Base-by-base conservation (phyloP, 2,797 vertebrate species). In the Pipistrellus nathusii region DNA sequence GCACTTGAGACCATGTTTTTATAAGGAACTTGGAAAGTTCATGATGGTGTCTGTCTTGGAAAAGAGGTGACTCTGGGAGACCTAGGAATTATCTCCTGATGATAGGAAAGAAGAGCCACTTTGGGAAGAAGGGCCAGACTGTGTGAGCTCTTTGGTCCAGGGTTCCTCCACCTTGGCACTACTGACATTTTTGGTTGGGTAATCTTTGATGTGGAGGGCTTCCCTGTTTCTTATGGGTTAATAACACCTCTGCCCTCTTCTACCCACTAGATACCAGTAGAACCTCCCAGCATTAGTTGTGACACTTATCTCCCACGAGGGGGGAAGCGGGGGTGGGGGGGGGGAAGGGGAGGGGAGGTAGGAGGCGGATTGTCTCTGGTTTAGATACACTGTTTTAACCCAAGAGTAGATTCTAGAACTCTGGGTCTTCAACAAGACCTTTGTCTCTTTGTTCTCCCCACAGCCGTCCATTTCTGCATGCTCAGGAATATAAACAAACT, bases 321-420 rank as follows among this genome's bases (percentile, higher is more conserved):
- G 62, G 6, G 11, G 11, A 55, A 76, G 4, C 3, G 51, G 51
- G 51, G 55, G 21, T 1, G 53, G 53, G 8, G n/a, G n/a, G n/a
- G n/a, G n/a, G n/a, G n/a, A n/a, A n/a, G n/a, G n/a, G n/a, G n/a
- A n/a, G n/a, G n/a, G n/a, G n/a, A n/a, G n/a, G n/a, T n/a, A n/a
- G n/a, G n/a, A n/a, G 21, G 21, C 3, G 9, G 48, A 44, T 64
- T 71, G 15, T 38, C 12, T 27, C n/a, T 12, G 7, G 12, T 8
- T 35, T 66, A 91, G 71, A 76, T 57, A 32, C 38, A 48, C 62
- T 53, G 73, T 30, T n/a, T 96, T 94, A 80, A 81, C n/a, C n/a
- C n/a, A n/a, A n/a, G n/a, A n/a, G n/a, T n/a, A n/a, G n/a, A n/a
- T n/a, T n/a, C n/a, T n/a, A n/a, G n/a, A n/a, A n/a, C 38, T 53